A percentile compares a stretch with the other conserved stretches of the same genome.
Conservation (phyloP, 53 echinoderm and acorn worm genomes). For the Astropecten irregularis region DNA sequence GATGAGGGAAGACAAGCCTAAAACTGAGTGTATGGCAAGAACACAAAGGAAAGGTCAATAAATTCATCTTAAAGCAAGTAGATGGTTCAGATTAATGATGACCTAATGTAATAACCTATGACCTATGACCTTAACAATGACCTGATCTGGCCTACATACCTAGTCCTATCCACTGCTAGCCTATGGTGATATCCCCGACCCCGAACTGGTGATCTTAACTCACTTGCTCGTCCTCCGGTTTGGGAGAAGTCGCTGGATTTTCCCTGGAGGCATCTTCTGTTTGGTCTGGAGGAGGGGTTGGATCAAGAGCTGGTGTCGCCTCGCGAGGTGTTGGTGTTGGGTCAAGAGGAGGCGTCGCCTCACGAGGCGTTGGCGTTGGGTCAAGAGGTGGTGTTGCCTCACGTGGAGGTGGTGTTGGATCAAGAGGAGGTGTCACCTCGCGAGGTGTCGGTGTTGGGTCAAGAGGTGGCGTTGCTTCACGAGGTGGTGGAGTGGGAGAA, state of each 20-base stretch:
- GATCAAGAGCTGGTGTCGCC: conserved; percentile 1
- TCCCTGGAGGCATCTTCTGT: not conserved
- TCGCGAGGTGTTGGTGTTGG: conserved; percentile 5
- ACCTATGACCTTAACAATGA: conserved; percentile 27
- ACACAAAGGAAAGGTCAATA: no score
- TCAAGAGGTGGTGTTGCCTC: conserved; percentile 23
- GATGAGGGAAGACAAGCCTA: no score
- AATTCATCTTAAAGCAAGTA: no score
- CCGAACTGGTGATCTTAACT: conserved; percentile 10
- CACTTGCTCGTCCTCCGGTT: conserved; percentile 24
- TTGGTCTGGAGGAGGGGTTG: not conserved
- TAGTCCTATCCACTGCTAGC: conserved; percentile 56
- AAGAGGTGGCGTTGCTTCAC: conserved; percentile 4
- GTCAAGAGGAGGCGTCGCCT: conserved; percentile 8
- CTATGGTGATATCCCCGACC: conserved; percentile 3
- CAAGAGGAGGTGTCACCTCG: conserved; percentile 4
- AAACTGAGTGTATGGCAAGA: no score
- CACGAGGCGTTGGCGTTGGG: conserved; percentile 8
- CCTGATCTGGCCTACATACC: conserved; percentile 27
- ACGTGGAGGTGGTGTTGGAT: not conserved
- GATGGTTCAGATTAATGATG: no score
- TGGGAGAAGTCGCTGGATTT: not conserved
- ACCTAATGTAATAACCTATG: not conserved
- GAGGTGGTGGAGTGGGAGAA: conserved; percentile 7
- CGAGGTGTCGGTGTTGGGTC: conserved; percentile 10